Evolutionary conservation across 2,113 vertebrate genomes (phyloP).

Genomic region (Calypte anna): DNA sequence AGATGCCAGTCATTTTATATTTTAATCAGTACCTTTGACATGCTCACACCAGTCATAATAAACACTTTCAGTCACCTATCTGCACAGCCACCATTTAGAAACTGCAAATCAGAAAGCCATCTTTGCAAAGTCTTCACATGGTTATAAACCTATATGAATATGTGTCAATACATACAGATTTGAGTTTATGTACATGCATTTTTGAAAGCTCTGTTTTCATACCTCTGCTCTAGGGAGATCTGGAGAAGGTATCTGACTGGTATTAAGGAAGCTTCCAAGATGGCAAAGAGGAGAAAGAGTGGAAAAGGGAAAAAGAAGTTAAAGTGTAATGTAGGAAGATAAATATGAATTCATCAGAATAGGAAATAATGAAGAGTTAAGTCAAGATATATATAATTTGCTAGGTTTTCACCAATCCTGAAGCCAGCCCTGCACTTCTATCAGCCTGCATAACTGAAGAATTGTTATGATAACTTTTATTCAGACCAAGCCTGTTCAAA

Average conservation of each 20-base stretch:
- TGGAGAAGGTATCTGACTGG: not conserved
- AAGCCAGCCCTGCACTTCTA: not conserved
- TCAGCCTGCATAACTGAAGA: not conserved
- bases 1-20: not conserved
- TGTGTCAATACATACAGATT: no score
- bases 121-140: not conserved
- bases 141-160: not conserved
- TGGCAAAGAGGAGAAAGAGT: not conserved
- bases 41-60: not conserved
- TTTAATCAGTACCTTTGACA: conserved; percentile 8
- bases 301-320: not conserved
- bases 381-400: not conserved
- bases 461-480: not conserved
- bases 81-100: not conserved
- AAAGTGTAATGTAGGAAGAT: not conserved
- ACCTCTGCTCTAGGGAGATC: not conserved
- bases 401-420: not conserved
- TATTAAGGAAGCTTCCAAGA: not conserved
- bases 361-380: not conserved
- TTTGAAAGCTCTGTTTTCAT: not conserved
- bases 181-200: not conserved
- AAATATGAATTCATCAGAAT: not conserved
- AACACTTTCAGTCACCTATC: not conserved
- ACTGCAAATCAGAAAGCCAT: not conserved
- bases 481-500: conserved; percentile 5